Base-by-base conservation (phyloP, 2,888 invertebrate species). In the Serrognathus titanus region DNA sequence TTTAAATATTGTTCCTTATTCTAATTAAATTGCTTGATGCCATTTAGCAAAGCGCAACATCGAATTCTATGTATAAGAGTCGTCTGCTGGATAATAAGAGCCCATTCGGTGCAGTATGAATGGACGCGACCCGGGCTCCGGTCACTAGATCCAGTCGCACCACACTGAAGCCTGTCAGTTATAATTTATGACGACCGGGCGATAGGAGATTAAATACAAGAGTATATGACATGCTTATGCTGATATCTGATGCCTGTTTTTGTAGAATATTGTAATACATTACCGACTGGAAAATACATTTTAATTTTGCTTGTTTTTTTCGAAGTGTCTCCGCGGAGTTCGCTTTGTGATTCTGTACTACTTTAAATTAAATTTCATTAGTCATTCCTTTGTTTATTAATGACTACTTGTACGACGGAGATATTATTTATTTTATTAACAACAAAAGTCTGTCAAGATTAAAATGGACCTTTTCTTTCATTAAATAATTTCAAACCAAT, bases 181-280 rank as follows among this genome's bases (percentile, higher is more conserved):
- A 60, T 68, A 63, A 69, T 69, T 69, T 69, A 69, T 69, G 66
- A 67, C 64, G 63, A 64, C 62, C 60, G 62, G 58, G 59, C 64
- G 66, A 68, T 67, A 59, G 57, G 59, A 69, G 69, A 69, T 69
- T 69, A 69, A 67, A 68, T 65, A 68, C 65, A 68, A 62, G 61
- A 68, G 64, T 64, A 31, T 31, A 66, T 67, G 67, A 69, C 67
- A 67, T 65, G 65, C 64, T 63, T 63, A 65, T 61, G 62, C 64
- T 64, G 64, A 66, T 65, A 66, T 66, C 66, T 63, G 64, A 66
- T 64, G 62, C 57, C 55, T 61, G 60, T 62, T 64, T 64, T 64
- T 65, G 58, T 62, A 55, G 45, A 51, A 55, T 55, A 43, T 54
- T 54, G 47, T 55, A 50, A 45, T 55, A 47, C 55, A 51, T 51